Base-by-base conservation (phyloP, 2,888 invertebrate genomes). In the Eutolmus rufibarbis region DNA sequence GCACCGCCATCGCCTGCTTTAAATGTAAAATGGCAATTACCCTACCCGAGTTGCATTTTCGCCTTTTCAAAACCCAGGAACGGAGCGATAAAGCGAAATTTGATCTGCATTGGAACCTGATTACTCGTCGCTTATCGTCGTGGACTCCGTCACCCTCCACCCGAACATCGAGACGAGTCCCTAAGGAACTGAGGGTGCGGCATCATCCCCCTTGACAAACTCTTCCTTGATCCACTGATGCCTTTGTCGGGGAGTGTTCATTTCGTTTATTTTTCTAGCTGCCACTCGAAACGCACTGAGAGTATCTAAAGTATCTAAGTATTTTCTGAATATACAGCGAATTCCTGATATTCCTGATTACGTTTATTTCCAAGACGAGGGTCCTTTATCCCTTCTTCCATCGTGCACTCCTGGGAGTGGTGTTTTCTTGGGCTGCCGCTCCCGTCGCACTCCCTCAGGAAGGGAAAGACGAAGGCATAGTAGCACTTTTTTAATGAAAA, bases 71-170 rank as follows among this genome's bases (percentile, higher is more conserved):
- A 66, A 12, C 5, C 12, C 66, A 66, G 66, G n/a, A 66, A n/a
- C 37, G 12, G 28, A 37, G 43, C 40, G 78, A 43, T 78, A 40
- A 37, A 78, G 5, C 19, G 37, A 78, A 43, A 40, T 43, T 78
- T 43, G 78, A 40, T 78, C 78, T 78, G 23, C 78, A 78, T 78
- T 78, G 78, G 43, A 78, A 78, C 78, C 43, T 40, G 78, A 78
- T 19, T 79, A 79, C 51, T 14, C 28, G 66, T 66, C 66, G 66
- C 66, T 66, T 66, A 66, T 66, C 66, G 40, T 28, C 66, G 9
- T 66, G 66, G 12, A 66, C 12, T 66, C 66, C 66, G 23, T 2
- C 23, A 19, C 9, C 76, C n/a, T 12, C 12, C 51, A 51, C 79
- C 40, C 12, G 23, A 9, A 14, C 28, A 28, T 5, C 34, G 19